Evolutionary conservation across 2,113 vertebrate species (phyloP).

Genomic region (Sander vitreus): DNA sequence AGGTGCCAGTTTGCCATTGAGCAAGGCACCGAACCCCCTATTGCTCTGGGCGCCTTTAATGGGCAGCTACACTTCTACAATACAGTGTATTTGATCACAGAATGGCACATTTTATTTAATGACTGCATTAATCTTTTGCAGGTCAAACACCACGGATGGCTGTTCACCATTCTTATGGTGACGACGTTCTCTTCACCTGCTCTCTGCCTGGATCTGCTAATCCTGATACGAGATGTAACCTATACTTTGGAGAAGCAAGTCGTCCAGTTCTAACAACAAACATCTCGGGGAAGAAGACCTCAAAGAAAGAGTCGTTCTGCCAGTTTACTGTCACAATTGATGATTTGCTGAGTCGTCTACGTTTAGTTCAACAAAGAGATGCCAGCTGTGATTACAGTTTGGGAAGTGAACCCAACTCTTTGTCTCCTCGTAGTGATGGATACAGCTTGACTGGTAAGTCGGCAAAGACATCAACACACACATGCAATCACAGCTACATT

Average conservation of each 20-base stretch:
- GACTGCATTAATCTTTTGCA: neutral
- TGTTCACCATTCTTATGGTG: rapidly evolving
- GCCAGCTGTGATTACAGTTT: slow-evolving; percentile 50
- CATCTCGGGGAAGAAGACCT: rapidly evolving
- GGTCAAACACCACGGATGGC: slow-evolving; percentile 23
- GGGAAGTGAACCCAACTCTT: neutral
- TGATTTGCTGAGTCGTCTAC: neutral
- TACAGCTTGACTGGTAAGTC: slow-evolving; percentile 26
- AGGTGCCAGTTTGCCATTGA: too few relatives aligned
- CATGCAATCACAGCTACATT: too few relatives aligned
- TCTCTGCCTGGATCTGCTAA: slow-evolving; percentile 27
- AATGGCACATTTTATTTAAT: neutral
- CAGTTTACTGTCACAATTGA: neutral
- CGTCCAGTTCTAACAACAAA: rapidly evolving
- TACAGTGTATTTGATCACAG: neutral
- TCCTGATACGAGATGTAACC: neutral
- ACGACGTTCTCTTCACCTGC: neutral
- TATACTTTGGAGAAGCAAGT: slow-evolving; percentile 43
- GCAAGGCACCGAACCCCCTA: too few relatives aligned
- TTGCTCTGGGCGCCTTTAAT: too few relatives aligned
- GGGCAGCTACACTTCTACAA: too few relatives aligned
- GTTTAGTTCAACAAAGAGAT: neutral
- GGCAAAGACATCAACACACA: neutral
- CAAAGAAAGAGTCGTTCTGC: slow-evolving; percentile 1
- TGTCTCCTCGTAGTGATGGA: slow-evolving; percentile 44